Evolutionary conservation across 2,113 vertebrate genomes (phyloP), one percentile per base, ranked within the genome.

Genomic region (Glaucidium brasilianum): DNA sequence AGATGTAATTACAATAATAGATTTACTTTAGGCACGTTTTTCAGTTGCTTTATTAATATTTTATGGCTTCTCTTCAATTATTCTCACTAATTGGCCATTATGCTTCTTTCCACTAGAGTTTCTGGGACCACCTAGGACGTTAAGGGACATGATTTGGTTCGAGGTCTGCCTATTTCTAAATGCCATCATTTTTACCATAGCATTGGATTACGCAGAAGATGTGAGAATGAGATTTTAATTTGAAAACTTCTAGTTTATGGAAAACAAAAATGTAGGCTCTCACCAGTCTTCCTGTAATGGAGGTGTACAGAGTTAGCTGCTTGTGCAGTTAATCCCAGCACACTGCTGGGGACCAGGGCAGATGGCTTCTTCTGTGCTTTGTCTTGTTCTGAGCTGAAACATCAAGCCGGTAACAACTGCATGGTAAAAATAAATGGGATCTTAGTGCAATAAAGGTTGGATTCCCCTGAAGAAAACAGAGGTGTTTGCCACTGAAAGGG

Each of bases 31-130:
- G 85, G 64, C 32, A 16, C 64, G 34, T 35, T 75, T 91, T 96
- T 78, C 32, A 26, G 9, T 87, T 76, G 39, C 11, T 1, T 94
- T 78, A 64, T 96, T 60, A 93, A 92, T 96, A 91, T 95, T 95
- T 96, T 84, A 96, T 93, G 79, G 21, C 35, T 74, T 29, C 29
- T 81, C 30, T 88, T 94, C 68, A 73, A 17, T 85, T 94, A 71
- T 81, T 81, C 79, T 67, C 64, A 68, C 72, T 91, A 97, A 96
- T 84, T 88, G 88, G n/a, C 75, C 68, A 59, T 94, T 88, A 86
- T 2, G 18, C 30, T 85, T 64, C 78, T 88, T 91, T 78, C 68
- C 34, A 63, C 64, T 32, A 71, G 84, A 88, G 72, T 76, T 91
- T 63, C 74, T 92, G 85, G 49, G 85, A 84, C 64, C 88, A 74